These are phyloP conservation scores for Neogobius melanostomus DNA, from an alignment of 2,113 vertebrate species.

Conservation along the genomic window DNA sequence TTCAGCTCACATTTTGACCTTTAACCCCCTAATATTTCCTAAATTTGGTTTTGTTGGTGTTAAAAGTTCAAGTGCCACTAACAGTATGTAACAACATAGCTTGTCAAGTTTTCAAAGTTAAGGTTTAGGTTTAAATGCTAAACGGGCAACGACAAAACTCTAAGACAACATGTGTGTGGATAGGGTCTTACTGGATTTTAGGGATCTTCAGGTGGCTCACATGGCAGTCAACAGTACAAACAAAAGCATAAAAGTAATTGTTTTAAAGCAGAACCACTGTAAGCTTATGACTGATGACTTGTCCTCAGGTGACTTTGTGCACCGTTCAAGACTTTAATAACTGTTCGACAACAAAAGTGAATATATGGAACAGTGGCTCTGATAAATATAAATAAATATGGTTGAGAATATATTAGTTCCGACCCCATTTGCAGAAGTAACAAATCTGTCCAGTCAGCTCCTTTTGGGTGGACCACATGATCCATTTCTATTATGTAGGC, in stretches of 20 bases:
- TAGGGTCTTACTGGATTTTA: not conserved
- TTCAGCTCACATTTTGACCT: no score
- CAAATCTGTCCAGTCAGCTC: not conserved
- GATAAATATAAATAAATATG: not conserved
- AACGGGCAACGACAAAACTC: not conserved
- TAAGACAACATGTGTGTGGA: not conserved
- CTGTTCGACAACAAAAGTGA: no score
- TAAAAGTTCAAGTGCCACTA: no score
- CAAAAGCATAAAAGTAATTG: not conserved
- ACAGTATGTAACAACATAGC: no score
- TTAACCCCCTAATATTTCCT: no score
- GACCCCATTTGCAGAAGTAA: conserved; percentile 2
- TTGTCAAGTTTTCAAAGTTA: no score
- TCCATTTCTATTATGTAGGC: not conserved
- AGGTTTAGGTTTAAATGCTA: no score
- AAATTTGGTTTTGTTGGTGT: no score
- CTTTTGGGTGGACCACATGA: not conserved
- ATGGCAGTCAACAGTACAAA: not conserved
- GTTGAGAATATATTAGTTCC: not conserved
- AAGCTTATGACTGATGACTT: not conserved
- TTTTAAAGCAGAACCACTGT: not conserved
- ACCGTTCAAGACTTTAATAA: not conserved
- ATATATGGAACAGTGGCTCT: not conserved
- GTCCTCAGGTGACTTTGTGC: not conserved
- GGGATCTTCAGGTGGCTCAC: not conserved